Base-by-base conservation (phyloP, 2,113 vertebrate species). In the Carassius carassius region DNA sequence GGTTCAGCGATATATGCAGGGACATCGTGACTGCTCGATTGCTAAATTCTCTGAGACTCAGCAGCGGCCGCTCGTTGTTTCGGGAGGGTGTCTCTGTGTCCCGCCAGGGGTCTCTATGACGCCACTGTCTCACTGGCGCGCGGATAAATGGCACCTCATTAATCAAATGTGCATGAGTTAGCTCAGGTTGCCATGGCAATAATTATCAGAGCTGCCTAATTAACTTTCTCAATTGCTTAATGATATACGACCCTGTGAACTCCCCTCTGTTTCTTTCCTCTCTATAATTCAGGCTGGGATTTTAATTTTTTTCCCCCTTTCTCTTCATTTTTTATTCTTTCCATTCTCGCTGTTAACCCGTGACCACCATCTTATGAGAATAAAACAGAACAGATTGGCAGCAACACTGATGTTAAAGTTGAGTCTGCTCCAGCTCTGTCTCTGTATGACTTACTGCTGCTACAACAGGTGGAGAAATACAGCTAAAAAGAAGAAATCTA, bases 211-310 rank as follows among this genome's bases (percentile, higher is more conserved):
- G 93, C 94, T 94, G 93, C 92, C 93, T 94, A 95, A 95, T 95
- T 94, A 95, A 94, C 93, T 94, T 94, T 94, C 94, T 95, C 93
- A 94, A 94, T 94, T 94, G 94, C 94, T 94, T 95, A 95, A 94
- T 94, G 94, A 95, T 94, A 94, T 94, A 94, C 92, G 93, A 95
- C 93, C 94, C 93, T 93, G 88, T 94, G 94, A 94, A 94, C 93
- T 93, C 92, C 84, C 84, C 91, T 56, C 80, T 84, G 23, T 89
- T 92, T 91, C 88, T 90, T 90, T 70, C 73, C 69, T 79, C 78
- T 88, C 85, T 93, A 89, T 92, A 92, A 92, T 93, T 92, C 90
- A 88, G 92, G 88, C 91, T 89, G 87, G 74, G 5, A n/a, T 88
- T 89, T 87, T 29, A 1, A 29, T 29, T 92, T 88, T 92, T 88